Percentiles rank a stretch among this genome's conserved stretches.
Conservation (phyloP, 2,797 vertebrate genomes). For the Microchirus variegatus region DNA sequence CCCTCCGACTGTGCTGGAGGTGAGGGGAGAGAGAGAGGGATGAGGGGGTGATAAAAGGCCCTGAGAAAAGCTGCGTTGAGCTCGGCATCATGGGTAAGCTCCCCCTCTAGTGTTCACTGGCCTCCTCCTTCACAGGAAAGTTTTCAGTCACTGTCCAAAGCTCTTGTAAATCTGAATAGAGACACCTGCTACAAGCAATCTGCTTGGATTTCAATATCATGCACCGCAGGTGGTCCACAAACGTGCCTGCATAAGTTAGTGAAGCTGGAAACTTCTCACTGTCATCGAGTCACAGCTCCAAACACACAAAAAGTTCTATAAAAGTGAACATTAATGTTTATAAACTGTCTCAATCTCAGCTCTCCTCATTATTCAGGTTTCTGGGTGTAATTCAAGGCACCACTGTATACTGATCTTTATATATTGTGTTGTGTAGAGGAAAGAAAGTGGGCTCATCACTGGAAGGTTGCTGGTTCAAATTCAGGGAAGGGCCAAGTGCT, state of each 20-base stretch:
- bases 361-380: neutral
- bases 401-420: slow-evolving; percentile 4
- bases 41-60: slow-evolving; percentile 79
- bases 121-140: slow-evolving; percentile 55
- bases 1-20: slow-evolving; percentile 79
- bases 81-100: slow-evolving; percentile 89
- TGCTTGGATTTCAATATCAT: slow-evolving; percentile 3
- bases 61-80: slow-evolving; percentile 74
- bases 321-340: neutral
- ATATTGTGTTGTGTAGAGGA: neutral
- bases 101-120: slow-evolving; percentile 98
- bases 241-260: neutral
- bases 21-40: slow-evolving; percentile 72
- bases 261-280: neutral
- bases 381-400: neutral
- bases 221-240: slow-evolving; percentile 10
- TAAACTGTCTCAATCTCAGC: neutral
- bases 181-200: neutral
- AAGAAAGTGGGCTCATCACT: no score
- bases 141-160: slow-evolving; percentile 24
- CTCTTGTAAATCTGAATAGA: neutral
- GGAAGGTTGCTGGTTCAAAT: no score
- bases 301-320: neutral
- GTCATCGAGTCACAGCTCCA: neutral
- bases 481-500: no score